phyloP scores from a whole-genome alignment of 2,888 invertebrate genomes.

The Pristionchus entomophagus region DNA sequence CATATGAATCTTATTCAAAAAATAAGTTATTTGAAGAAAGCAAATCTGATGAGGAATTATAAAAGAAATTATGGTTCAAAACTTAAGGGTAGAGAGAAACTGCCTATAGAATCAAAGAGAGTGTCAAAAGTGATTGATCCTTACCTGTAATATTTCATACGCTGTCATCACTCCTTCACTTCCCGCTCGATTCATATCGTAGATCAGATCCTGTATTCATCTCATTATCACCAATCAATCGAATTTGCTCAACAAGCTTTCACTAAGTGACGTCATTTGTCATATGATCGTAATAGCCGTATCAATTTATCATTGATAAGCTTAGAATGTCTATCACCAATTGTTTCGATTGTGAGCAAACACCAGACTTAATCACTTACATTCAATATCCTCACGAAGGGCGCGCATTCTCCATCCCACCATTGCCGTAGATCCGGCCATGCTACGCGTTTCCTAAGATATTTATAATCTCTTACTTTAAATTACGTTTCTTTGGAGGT shows the following conservation, averaged over 20 bases:
- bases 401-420: constrained; percentile 47
- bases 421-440: constrained; percentile 37
- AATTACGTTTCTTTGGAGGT: too few species aligned
- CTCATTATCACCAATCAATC: not conserved
- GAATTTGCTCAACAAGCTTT: not conserved
- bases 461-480: not conserved
- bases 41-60: too few species aligned
- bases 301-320: not conserved
- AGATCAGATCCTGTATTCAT: constrained; percentile 41
- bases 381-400: constrained; percentile 46
- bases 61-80: too few species aligned
- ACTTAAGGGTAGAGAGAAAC: too few species aligned
- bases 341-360: not conserved
- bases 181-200: constrained; percentile 45
- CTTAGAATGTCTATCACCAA: not conserved
- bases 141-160: constrained; percentile 34
- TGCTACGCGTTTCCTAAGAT: not conserved
- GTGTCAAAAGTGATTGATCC: not conserved
- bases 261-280: not conserved
- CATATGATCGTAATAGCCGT: not conserved
- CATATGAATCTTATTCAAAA: not conserved
- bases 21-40: not conserved
- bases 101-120: not conserved
- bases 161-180: constrained; percentile 39
- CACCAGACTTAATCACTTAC: not conserved